Conservation (phyloP, 1,140 invertebrate genomes). For the Drosophila suzukii region DNA sequence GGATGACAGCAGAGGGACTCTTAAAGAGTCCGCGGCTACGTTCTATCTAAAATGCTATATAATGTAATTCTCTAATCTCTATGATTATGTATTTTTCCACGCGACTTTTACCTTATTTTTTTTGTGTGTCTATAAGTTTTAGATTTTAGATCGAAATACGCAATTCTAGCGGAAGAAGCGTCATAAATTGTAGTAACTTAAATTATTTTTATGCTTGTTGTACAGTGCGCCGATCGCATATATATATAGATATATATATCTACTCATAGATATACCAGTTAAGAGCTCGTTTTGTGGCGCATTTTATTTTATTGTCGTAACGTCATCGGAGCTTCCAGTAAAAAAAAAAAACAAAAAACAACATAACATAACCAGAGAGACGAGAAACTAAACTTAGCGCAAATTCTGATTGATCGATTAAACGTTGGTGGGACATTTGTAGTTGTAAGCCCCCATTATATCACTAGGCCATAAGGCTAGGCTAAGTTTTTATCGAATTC, state of each 20-base stretch:
- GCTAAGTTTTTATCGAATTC: conserved; percentile 30
- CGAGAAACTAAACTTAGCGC: conserved; percentile 62
- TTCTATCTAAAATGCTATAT: conserved; percentile 31
- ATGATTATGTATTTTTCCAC: conserved; percentile 18
- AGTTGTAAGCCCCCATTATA: conserved; percentile 43
- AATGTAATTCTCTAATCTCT: conserved; percentile 20
- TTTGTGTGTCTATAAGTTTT: conserved; percentile 31
- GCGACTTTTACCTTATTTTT: conserved; percentile 32
- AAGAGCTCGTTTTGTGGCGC: conserved; percentile 34
- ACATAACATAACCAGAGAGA: conserved; percentile 1
- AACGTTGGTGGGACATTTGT: conserved; percentile 36
- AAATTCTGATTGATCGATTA: conserved; percentile 61
- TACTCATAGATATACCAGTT: conserved; percentile 16
- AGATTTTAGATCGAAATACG: conserved; percentile 4
- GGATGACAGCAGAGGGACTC: conserved; percentile 34
- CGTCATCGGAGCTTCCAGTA: conserved; percentile 71
- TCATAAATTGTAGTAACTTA: conserved; percentile 72
- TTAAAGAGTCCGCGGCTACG: conserved; percentile 47
- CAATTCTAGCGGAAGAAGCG: conserved; percentile 10
- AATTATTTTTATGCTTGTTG: conserved; percentile 72
- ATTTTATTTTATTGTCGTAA: conserved; percentile 52
- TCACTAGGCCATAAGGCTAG: conserved; percentile 26
- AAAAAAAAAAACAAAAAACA: conserved; percentile 22
- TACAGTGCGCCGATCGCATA: conserved; percentile 67
- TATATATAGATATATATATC: conserved; percentile 39